Evolutionary conservation across 92 coral and sea anemone species (phyloP).

Genomic region (Diadumene lineata): DNA sequence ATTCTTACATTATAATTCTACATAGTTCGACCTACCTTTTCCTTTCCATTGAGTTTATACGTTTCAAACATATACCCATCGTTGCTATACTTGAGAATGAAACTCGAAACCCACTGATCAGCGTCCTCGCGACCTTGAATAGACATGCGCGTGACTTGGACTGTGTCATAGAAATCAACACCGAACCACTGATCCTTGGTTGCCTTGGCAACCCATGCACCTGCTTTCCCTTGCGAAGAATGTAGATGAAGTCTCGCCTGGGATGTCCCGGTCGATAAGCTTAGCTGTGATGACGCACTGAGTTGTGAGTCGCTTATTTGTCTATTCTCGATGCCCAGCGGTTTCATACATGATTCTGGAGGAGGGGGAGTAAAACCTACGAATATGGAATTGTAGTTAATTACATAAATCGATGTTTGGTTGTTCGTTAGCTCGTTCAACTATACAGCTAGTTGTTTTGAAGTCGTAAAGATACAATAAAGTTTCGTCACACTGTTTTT

Average conservation of each 20-base stretch:
- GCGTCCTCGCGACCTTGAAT: slow-evolving; percentile 31
- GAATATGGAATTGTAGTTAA: too few species aligned
- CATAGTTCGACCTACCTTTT: slow-evolving; percentile 3
- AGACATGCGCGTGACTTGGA: slow-evolving; percentile 28
- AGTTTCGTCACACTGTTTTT: too few species aligned
- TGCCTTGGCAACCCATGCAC: slow-evolving; percentile 29
- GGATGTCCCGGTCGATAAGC: slow-evolving; percentile 14
- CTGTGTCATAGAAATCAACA: slow-evolving; percentile 17
- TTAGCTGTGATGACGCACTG: slow-evolving; percentile 17
- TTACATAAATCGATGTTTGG: too few species aligned
- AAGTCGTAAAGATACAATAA: too few species aligned
- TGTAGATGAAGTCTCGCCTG: slow-evolving; percentile 30
- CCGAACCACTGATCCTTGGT: slow-evolving; percentile 29
- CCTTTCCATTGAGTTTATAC: slow-evolving; percentile 13
- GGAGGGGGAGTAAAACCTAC: slow-evolving; percentile 17
- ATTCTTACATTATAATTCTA: background rate
- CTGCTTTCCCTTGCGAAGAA: slow-evolving; percentile 16
- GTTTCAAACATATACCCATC: slow-evolving; percentile 10
- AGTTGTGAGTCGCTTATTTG: slow-evolving; percentile 10
- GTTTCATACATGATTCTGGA: slow-evolving; percentile 16
- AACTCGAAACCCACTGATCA: slow-evolving; percentile 33
- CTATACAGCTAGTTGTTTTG: too few species aligned
- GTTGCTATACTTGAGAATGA: slow-evolving; percentile 14
- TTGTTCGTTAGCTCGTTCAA: too few species aligned
- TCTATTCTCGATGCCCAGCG: slow-evolving; percentile 21